Percentiles rank a stretch among this genome's conserved stretches.
Evolutionary conservation across 2,797 vertebrate species (phyloP).

Genomic region (Muscicapa comitata): DNA sequence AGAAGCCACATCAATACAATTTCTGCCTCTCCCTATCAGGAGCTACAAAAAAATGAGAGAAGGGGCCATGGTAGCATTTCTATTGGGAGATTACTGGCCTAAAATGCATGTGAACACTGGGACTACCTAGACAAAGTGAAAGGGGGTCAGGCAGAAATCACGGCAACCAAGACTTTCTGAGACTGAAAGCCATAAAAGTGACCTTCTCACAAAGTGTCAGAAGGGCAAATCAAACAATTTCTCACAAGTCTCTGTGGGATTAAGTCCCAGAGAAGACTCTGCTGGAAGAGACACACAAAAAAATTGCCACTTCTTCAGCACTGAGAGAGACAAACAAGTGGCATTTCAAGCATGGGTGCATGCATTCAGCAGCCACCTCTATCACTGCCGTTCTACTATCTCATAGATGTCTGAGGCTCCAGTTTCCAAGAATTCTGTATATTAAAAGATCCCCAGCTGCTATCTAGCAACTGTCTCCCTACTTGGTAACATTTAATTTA

Average conservation of each 20-base stretch:
- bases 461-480: not conserved
- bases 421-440: not conserved
- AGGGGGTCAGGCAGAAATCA: rapidly evolving
- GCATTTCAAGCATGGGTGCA: not conserved
- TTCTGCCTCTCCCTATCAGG: not conserved
- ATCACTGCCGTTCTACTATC: not conserved
- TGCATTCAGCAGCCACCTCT: not conserved
- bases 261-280: not conserved
- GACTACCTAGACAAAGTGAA: not conserved
- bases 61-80: not conserved
- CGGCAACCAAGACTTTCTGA: not conserved
- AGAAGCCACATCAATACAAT: not conserved
- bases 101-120: not conserved
- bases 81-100: not conserved
- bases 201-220: not conserved
- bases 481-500: not conserved
- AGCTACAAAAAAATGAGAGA: not conserved
- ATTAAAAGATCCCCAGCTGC: not conserved
- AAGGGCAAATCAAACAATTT: not conserved
- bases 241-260: not conserved
- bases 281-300: not conserved
- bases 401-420: not conserved
- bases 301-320: not conserved
- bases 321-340: not conserved
- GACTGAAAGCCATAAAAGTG: not conserved